A percentile compares a stretch with the other conserved stretches of the same genome.
Conservation (phyloP, 2,797 vertebrate species). For the Acipenser oxyrinchus region DNA sequence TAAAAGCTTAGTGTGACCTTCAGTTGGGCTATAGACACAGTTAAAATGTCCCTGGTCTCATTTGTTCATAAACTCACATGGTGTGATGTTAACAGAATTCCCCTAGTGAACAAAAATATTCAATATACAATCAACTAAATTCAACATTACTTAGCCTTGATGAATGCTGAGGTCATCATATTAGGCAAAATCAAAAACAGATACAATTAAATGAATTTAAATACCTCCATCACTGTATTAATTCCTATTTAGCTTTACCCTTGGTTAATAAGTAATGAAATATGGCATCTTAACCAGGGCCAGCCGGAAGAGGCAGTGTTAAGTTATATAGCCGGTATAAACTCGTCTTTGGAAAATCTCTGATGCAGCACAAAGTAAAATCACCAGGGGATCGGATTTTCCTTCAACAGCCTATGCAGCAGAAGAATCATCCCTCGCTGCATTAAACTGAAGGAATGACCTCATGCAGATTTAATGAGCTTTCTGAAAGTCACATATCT, state of each 20-base stretch:
- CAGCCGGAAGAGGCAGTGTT: no score
- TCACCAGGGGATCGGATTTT: conserved; percentile 3
- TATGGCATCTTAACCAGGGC: conserved; percentile 46
- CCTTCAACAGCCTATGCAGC: not conserved
- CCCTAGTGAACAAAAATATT: not conserved
- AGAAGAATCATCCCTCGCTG: not conserved
- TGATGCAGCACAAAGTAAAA: not conserved
- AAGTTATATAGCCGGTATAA: not conserved
- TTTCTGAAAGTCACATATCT: conserved; percentile 24
- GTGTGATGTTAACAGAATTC: not conserved
- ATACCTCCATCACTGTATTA: not conserved
- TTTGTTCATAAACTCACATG: not conserved
- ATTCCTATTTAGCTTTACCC: not conserved
- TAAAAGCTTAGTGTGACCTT: not conserved
- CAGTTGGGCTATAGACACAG: not conserved
- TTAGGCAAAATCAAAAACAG: not conserved
- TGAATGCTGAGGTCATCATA: not conserved
- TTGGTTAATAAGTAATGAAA: not conserved
- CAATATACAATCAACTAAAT: not conserved
- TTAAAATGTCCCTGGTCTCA: not conserved
- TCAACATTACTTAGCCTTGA: not conserved
- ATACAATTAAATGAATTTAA: not conserved
- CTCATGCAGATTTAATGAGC: conserved; percentile 30
- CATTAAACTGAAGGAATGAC: conserved; percentile 15
- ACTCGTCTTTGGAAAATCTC: not conserved